Conservation (phyloP, 2,888 invertebrate genomes). For the Phaonia tiefii region DNA sequence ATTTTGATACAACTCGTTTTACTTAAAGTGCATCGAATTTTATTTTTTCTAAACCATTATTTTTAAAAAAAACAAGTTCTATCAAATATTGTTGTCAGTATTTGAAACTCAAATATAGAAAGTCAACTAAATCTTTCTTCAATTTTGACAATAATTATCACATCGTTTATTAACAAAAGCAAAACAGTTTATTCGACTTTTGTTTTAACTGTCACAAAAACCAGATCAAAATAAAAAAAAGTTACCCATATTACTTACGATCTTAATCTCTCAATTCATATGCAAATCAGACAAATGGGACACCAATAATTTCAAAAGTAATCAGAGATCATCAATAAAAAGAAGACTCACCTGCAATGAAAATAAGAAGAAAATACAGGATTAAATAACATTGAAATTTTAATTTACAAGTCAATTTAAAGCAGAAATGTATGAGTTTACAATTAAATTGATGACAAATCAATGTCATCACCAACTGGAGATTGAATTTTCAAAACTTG, state of each 20-base stretch:
- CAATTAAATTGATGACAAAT: background rate
- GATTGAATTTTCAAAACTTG: too few species aligned
- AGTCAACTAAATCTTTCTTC: too few species aligned
- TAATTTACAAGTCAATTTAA: constrained; percentile 27
- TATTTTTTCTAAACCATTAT: too few species aligned
- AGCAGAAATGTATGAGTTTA: background rate
- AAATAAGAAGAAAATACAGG: background rate
- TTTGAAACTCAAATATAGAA: too few species aligned
- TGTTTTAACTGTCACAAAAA: background rate
- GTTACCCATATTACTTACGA: constrained; percentile 18
- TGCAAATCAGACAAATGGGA: constrained; percentile 17
- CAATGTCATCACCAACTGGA: background rate
- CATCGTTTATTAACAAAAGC: background rate
- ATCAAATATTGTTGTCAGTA: too few species aligned
- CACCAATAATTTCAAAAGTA: background rate
- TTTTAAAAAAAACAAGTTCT: too few species aligned
- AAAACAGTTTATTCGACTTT: background rate
- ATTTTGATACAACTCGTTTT: too few species aligned
- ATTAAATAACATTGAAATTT: constrained; percentile 18
- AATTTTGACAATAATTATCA: constrained; percentile 30
- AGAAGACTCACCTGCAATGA: constrained; percentile 31
- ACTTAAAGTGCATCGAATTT: too few species aligned
- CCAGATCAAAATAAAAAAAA: background rate
- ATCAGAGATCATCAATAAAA: background rate
- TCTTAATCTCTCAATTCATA: constrained; percentile 10